Evolutionary conservation across 2,113 vertebrate species (phyloP).

Genomic region (Aegotheles bennettii): DNA sequence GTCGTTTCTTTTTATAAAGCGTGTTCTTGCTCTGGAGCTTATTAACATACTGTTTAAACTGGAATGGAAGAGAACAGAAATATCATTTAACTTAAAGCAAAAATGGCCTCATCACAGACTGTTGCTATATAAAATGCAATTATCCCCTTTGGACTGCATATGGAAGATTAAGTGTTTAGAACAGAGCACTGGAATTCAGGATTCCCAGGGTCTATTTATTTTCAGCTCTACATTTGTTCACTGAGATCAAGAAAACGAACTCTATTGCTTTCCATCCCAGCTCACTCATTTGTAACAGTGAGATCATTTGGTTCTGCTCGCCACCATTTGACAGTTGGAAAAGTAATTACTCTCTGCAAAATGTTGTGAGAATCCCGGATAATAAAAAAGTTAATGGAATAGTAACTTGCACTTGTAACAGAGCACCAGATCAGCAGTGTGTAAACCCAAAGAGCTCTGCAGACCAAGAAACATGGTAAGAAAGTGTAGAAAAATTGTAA

Average conservation of each 20-base stretch:
- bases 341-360: neutral
- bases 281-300: neutral
- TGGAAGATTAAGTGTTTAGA: neutral
- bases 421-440: neutral
- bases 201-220: conserved; percentile 1
- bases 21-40: conserved; percentile 90
- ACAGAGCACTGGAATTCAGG: neutral
- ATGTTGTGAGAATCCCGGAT: neutral
- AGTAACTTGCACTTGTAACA: neutral
- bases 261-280: neutral
- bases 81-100: neutral
- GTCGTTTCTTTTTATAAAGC: conserved; percentile 86
- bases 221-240: neutral
- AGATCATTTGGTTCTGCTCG: neutral
- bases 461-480: neutral
- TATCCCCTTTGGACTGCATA: neutral
- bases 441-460: neutral
- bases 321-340: neutral
- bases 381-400: neutral
- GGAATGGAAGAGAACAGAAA: neutral
- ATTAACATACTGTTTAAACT: conserved; percentile 90
- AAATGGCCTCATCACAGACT: neutral
- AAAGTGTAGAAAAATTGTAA: neutral
- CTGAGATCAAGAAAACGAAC: neutral
- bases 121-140: neutral